Conservation (phyloP, 2,797 vertebrate species). For the Trichosurus vulpecula region DNA sequence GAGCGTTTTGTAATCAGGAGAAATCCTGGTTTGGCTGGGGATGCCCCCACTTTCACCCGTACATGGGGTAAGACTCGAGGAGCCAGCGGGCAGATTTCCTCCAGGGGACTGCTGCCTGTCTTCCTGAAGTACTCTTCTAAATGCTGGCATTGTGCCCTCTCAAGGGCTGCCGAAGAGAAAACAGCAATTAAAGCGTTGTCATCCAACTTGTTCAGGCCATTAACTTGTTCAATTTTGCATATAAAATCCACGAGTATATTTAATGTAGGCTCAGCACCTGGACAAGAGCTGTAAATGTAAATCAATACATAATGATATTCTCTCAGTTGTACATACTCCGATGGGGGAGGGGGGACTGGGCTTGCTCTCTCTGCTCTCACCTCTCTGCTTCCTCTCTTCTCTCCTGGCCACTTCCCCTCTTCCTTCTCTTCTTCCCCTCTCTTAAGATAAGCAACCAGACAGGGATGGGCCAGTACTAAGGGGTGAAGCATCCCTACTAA, state of each 20-base stretch:
- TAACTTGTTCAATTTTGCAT: conserved; percentile 75
- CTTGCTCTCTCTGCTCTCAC: neutral
- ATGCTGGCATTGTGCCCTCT: conserved; percentile 14
- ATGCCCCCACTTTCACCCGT: neutral
- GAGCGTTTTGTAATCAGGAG: neutral
- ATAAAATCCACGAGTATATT: conserved; percentile 52
- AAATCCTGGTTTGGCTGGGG: neutral
- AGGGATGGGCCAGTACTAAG: neutral
- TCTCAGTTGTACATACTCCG: conserved; percentile 15
- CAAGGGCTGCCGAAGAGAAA: conserved; percentile 68
- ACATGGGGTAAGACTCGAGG: neutral
- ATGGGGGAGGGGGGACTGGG: neutral
- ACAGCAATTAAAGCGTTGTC: conserved; percentile 74
- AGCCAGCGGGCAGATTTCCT: neutral
- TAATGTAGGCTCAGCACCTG: conserved; percentile 69
- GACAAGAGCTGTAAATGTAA: conserved; percentile 55
- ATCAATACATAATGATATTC: conserved; percentile 47
- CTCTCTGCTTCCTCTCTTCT: neutral
- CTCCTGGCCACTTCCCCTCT: neutral
- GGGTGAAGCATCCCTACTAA: neutral
- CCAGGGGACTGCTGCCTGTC: conserved; percentile 2
- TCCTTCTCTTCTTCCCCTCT: neutral
- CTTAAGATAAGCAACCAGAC: neutral
- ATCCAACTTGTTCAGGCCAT: conserved; percentile 76
- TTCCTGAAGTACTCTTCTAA: conserved; percentile 41